Evolutionary conservation across 1,140 invertebrate genomes (phyloP), one percentile per base, ranked within the genome.

Genomic region (Prorops nasuta): DNA sequence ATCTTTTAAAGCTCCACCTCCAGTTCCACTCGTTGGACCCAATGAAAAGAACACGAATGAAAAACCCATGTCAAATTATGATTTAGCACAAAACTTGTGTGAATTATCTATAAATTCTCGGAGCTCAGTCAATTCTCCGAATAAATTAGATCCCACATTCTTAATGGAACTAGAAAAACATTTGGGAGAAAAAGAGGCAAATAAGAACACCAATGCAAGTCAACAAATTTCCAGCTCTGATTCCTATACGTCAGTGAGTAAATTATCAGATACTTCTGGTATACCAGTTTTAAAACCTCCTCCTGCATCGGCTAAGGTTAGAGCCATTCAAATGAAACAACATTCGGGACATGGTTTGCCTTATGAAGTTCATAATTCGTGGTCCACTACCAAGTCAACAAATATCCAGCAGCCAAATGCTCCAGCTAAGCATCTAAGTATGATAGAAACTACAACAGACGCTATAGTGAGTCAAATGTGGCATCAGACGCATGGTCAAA

Each of bases 81-180:
- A 76, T n/a, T 34, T 77, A 6, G 66, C 59, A 0, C 71, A 76
- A 21, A 63, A 52, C 37, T 55, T 77, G 36, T 69, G 58, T 21
- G 71, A 76, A 10, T 17, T 76, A 7, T 56, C 57, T 0, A 65
- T 76, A 1, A 69, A 66, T 14, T 54, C 61, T 0, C 61, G 54
- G 16, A 24, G 44, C 0, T 65, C 60, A n/a, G 36, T 42, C 18
- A 45, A 40, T 0, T 63, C 69, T 0, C 56, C 66, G 0, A 72
- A 72, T 10, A 80, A 76, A 52, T 51, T 84, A n/a, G 83, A 85
- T 60, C 68, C 80, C 1, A 73, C 69, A 1, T 84, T 86, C 40
- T 70, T 85, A 4, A 79, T 79, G 0, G 84, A 85, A 54, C 60
- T 86, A 34, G 84, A 86, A 58, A 85, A 85, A 54, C 81, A 80